A percentile compares a stretch with the other conserved stretches of the same genome.
These are phyloP conservation scores for Oxyruncus cristatus DNA, from an alignment of 2,113 vertebrate species.

Conservation along the genomic window DNA sequence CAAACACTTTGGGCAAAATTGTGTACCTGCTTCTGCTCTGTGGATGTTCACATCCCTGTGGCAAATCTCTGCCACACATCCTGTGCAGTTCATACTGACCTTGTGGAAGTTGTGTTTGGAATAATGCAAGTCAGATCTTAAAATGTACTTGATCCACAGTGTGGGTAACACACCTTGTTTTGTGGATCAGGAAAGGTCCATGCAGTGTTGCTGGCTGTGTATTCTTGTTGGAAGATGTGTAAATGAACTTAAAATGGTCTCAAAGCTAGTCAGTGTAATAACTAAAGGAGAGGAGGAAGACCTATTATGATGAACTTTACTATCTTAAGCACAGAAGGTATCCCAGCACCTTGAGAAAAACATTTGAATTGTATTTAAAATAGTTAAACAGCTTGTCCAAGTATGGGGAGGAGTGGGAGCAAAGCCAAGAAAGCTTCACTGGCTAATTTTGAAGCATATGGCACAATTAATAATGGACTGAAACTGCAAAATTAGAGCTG, in stretches of 20 bases:
- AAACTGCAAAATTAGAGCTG: constrained; percentile 10
- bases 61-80: not conserved
- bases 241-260: not conserved
- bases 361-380: not conserved
- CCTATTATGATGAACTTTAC: not conserved
- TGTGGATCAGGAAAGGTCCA: not conserved
- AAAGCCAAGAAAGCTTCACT: constrained; percentile 27
- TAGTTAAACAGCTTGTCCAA: not conserved
- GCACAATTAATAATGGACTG: constrained; percentile 22
- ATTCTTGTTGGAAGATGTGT: not conserved
- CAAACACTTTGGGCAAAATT: not conserved
- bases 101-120: not conserved
- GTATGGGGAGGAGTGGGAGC: not conserved
- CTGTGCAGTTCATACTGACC: not conserved
- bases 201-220: not conserved
- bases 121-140: not conserved
- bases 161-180: not conserved
- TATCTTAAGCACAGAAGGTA: not conserved
- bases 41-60: not conserved
- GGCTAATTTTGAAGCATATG: constrained; percentile 34
- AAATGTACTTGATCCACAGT: not conserved
- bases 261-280: not conserved
- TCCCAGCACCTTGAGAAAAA: not conserved
- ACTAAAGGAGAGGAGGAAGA: not conserved
- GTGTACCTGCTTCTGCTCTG: not conserved